phyloP scores from a whole-genome alignment of 2,888 invertebrate genomes.

The Lobophora halterata region DNA sequence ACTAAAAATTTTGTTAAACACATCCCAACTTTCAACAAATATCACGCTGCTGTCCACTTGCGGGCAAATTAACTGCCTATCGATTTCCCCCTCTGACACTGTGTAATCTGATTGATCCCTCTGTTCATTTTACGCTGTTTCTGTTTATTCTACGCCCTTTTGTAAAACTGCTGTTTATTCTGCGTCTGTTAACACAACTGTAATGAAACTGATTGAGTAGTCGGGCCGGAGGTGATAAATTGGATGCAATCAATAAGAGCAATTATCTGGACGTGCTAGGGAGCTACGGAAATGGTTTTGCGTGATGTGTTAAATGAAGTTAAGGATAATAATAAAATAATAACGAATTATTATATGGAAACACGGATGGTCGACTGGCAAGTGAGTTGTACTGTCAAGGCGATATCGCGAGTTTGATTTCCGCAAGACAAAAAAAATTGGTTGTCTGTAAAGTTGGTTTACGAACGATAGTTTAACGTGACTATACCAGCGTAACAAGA shows the following conservation, averaged over 20 bases:
- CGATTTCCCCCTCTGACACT: conserved; percentile 36
- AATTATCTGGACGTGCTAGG: conserved; percentile 20
- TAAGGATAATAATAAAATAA: no score
- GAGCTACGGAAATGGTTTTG: background rate
- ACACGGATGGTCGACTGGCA: no score
- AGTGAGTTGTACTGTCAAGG: no score
- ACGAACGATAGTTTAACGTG: no score
- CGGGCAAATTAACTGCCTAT: conserved; percentile 46
- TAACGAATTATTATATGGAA: no score
- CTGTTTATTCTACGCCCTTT: background rate
- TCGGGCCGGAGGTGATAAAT: conserved; percentile 48
- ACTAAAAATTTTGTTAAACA: conserved; percentile 4
- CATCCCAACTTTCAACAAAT: conserved; percentile 6
- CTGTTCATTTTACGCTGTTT: conserved; percentile 13
- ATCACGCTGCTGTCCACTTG: conserved; percentile 34
- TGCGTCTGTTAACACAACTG: conserved; percentile 46
- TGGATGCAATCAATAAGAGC: conserved; percentile 32
- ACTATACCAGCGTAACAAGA: no score
- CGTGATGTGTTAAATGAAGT: no score
- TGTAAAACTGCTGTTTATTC: conserved; percentile 33
- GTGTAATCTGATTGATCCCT: conserved; percentile 35
- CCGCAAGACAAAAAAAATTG: no score
- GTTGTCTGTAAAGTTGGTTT: no score
- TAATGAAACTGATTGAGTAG: conserved; percentile 78
- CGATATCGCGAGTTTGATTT: no score